These are phyloP conservation scores for Orbicella faveolata DNA, from an alignment of 64 coral and sea anemone species.

Conservation along the genomic window DNA sequence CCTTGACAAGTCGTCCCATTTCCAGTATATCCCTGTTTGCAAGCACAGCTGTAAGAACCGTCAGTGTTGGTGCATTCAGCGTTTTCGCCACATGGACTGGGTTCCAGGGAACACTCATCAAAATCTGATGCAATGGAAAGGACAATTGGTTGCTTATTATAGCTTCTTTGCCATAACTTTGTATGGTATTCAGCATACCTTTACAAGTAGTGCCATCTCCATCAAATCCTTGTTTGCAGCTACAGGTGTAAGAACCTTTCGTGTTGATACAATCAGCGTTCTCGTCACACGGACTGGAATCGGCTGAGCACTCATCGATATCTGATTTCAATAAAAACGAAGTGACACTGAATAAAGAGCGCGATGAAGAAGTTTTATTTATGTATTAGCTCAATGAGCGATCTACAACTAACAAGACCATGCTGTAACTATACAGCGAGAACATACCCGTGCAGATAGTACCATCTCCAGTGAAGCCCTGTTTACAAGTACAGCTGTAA, in stretches of 20 bases:
- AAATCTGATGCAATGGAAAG: conserved; percentile 19
- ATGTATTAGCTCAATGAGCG: too few species aligned
- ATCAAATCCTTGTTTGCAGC: conserved; percentile 32
- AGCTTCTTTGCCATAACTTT: too few species aligned
- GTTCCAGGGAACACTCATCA: conserved; percentile 40
- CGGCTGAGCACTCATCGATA: conserved; percentile 22
- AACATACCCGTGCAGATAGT: neutral
- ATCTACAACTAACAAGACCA: too few species aligned
- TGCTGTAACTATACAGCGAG: too few species aligned
- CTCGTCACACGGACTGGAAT: neutral
- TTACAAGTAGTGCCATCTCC: conserved; percentile 13
- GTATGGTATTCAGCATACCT: conserved; percentile 12
- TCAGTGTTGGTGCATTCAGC: conserved; percentile 38
- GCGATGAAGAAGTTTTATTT: too few species aligned
- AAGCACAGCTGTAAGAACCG: conserved; percentile 52
- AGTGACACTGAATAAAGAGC: too few species aligned
- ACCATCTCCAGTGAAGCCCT: conserved; percentile 9
- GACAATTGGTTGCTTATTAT: too few species aligned
- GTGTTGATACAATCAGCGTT: conserved; percentile 57
- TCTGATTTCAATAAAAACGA: neutral
- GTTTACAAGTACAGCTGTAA: conserved; percentile 6
- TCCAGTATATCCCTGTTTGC: conserved; percentile 44
- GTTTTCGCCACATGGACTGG: conserved; percentile 11
- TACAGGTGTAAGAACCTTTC: conserved; percentile 15
- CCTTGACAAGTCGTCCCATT: conserved; percentile 62